phyloP scores from a whole-genome alignment of 2,888 invertebrate species.

The Oxystoma pomonae region DNA sequence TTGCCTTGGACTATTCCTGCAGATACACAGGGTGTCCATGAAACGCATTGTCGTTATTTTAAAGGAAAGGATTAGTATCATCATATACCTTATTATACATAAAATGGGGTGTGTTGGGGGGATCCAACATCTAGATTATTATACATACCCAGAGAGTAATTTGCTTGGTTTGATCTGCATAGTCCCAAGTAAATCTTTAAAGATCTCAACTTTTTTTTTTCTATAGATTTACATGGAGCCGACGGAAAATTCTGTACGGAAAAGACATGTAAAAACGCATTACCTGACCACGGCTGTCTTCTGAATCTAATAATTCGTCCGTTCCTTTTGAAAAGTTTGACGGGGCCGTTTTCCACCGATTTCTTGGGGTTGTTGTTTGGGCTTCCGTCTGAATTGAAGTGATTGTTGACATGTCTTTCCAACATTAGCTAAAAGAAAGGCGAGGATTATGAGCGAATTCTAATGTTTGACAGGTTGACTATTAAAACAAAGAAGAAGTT shows the following conservation, averaged over 20 bases:
- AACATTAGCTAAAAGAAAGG: slow-evolving; percentile 74
- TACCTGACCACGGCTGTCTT: slow-evolving; percentile 87
- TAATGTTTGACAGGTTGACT: too few relatives aligned
- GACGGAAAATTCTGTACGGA: too few relatives aligned
- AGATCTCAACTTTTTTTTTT: too few relatives aligned
- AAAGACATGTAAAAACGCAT: slow-evolving; percentile 35
- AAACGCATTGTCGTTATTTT: neutral
- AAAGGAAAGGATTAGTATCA: neutral
- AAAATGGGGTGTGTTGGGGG: too few relatives aligned
- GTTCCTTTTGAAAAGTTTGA: slow-evolving; percentile 78
- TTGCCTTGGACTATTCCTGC: neutral
- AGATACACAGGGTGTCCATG: neutral
- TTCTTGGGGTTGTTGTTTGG: slow-evolving; percentile 60
- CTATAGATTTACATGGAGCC: too few relatives aligned
- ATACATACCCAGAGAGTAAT: too few relatives aligned
- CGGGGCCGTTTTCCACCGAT: slow-evolving; percentile 68
- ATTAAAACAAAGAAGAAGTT: too few relatives aligned
- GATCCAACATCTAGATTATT: too few relatives aligned
- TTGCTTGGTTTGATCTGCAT: too few relatives aligned
- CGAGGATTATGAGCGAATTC: too few relatives aligned
- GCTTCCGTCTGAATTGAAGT: slow-evolving; percentile 69
- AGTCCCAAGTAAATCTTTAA: too few relatives aligned
- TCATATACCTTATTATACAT: too few relatives aligned
- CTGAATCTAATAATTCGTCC: slow-evolving; percentile 85
- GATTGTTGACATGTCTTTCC: slow-evolving; percentile 90